Percentiles rank a stretch among this genome's conserved stretches.
Evolutionary conservation across 2,888 invertebrate species (phyloP).

Genomic region (Eupithecia pulchellata): DNA sequence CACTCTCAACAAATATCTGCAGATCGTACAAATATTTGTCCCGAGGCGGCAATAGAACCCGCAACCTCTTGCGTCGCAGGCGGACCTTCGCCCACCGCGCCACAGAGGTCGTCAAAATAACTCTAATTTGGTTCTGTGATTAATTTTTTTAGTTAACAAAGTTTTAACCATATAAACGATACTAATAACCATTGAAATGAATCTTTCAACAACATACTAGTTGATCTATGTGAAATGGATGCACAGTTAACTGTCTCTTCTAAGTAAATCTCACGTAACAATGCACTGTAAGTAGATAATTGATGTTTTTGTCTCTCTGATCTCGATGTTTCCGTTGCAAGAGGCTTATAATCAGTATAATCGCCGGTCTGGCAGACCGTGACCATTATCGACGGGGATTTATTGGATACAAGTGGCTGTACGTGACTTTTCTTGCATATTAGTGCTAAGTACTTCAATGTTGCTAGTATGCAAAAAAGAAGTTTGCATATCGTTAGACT

Average conservation of each 20-base stretch:
- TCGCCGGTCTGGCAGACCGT: constrained; percentile 61
- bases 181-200: not conserved
- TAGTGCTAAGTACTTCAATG: not conserved
- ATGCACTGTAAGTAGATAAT: constrained; percentile 7
- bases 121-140: too few relatives aligned
- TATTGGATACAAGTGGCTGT: constrained; percentile 48
- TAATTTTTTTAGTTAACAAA: too few relatives aligned
- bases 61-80: too few relatives aligned
- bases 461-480: not conserved
- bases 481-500: not conserved
- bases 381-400: constrained; percentile 54
- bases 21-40: too few relatives aligned
- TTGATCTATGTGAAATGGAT: not conserved
- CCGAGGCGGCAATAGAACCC: too few relatives aligned
- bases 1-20: too few relatives aligned
- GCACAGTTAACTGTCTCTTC: constrained; percentile 1
- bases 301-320: constrained; percentile 58
- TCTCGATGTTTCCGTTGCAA: constrained; percentile 69
- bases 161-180: too few relatives aligned
- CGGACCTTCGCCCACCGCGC: too few relatives aligned
- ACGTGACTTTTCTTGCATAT: not conserved
- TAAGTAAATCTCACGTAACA: constrained; percentile 8
- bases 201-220: not conserved
- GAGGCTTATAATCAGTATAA: constrained; percentile 73
- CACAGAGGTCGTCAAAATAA: too few relatives aligned